Evolutionary conservation across 2,888 invertebrate genomes (phyloP).

Genomic region (Epistrophella euchroma): DNA sequence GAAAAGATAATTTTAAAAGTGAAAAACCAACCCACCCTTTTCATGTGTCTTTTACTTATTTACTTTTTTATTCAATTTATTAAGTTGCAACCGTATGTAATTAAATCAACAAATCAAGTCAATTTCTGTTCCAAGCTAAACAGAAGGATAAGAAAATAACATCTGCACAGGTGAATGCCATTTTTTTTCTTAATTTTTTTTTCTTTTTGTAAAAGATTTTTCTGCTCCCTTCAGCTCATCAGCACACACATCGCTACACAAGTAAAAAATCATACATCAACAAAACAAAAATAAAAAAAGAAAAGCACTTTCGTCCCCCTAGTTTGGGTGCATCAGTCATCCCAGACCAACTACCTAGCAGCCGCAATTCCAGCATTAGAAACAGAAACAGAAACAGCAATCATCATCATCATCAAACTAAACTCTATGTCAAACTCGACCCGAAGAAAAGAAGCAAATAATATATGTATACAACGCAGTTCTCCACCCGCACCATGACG

Average conservation of each 20-base stretch:
- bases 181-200: slow-evolving; percentile 43
- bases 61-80: slow-evolving; percentile 4
- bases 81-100: slow-evolving; percentile 20
- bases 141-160: slow-evolving; percentile 7
- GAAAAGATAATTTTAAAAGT: neutral
- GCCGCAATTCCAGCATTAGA: slow-evolving; percentile 40
- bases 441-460: slow-evolving; percentile 19
- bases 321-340: slow-evolving; percentile 46
- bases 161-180: slow-evolving; percentile 72
- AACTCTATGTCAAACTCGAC: slow-evolving; percentile 26
- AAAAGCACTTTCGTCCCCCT: slow-evolving; percentile 48
- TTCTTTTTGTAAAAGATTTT: neutral
- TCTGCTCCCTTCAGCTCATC: neutral
- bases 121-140: slow-evolving; percentile 5
- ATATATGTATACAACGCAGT: slow-evolving; percentile 17
- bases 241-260: slow-evolving; percentile 24
- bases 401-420: slow-evolving; percentile 35
- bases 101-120: slow-evolving; percentile 56
- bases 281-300: slow-evolving; percentile 35
- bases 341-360: slow-evolving; percentile 2
- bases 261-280: slow-evolving; percentile 32
- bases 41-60: neutral
- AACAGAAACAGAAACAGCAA: slow-evolving; percentile 51
- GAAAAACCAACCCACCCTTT: slow-evolving; percentile 6
- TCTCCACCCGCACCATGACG: slow-evolving; percentile 30